Percentiles rank a stretch among this genome's conserved stretches.
These are phyloP conservation scores for Butastur rufipennis DNA, from an alignment of 2,113 vertebrate genomes.

Conservation along the genomic window DNA sequence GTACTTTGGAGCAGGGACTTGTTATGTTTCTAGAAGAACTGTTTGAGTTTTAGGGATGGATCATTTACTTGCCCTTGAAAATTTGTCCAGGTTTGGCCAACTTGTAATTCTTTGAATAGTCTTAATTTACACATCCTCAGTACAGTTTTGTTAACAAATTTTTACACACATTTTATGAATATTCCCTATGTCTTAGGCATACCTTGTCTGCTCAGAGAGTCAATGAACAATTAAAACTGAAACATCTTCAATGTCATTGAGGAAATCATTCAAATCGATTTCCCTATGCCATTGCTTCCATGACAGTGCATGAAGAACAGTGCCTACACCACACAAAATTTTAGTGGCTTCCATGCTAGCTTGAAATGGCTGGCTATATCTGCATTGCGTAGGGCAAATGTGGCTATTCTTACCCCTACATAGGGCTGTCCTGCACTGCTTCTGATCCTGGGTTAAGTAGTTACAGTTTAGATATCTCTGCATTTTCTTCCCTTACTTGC, in stretches of 20 bases:
- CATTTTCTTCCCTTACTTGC: background rate
- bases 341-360: background rate
- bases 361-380: background rate
- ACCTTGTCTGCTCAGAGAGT: background rate
- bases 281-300: background rate
- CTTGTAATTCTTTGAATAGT: background rate
- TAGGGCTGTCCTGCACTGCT: background rate
- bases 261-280: background rate
- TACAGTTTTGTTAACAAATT: background rate
- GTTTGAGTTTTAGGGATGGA: background rate
- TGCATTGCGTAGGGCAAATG: background rate
- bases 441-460: background rate
- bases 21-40: background rate
- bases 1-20: background rate
- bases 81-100: background rate
- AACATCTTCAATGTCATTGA: background rate
- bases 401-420: background rate
- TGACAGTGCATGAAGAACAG: background rate
- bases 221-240: background rate
- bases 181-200: background rate
- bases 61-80: background rate
- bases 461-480: background rate
- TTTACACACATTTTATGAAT: background rate
- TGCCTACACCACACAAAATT: background rate
- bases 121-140: background rate